phyloP scores from a whole-genome alignment of 2,797 vertebrate genomes.

The Gymnothorax reevesii region DNA sequence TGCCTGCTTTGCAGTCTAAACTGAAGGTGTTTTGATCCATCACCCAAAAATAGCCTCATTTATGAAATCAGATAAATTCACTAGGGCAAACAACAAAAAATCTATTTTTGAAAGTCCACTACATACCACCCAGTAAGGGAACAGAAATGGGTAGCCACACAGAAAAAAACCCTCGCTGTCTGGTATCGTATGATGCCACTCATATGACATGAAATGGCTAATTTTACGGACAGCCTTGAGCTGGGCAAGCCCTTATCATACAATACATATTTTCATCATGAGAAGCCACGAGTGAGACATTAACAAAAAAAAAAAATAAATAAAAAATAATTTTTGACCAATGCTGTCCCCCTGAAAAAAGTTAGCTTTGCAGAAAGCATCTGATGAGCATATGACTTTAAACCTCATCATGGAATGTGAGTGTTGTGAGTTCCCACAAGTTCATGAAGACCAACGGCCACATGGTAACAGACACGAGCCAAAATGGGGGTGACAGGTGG shows the following conservation, averaged over 20 bases:
- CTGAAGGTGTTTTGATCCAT: background rate
- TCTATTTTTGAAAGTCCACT: background rate
- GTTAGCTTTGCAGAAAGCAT: conserved; percentile 19
- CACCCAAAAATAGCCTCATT: background rate
- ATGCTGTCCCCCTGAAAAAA: conserved; percentile 1
- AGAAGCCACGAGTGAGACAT: background rate
- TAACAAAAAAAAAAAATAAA: background rate
- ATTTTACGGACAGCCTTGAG: background rate
- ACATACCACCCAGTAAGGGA: background rate
- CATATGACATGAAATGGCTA: background rate
- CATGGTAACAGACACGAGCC: background rate
- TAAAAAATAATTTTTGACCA: background rate
- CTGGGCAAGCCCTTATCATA: background rate
- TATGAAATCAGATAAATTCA: background rate
- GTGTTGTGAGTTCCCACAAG: background rate
- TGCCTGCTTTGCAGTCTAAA: background rate
- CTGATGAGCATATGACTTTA: conserved; percentile 17
- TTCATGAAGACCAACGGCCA: background rate
- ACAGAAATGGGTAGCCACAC: background rate
- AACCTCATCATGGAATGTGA: conserved; percentile 1
- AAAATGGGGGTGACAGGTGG: background rate
- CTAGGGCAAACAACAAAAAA: background rate
- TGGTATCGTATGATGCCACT: background rate
- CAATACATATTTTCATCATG: conserved; percentile 26
- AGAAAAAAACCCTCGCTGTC: background rate